Evolutionary conservation across 2,113 vertebrate species (phyloP), one percentile per base, ranked within the genome.

Genomic region (Pitta sordida): DNA sequence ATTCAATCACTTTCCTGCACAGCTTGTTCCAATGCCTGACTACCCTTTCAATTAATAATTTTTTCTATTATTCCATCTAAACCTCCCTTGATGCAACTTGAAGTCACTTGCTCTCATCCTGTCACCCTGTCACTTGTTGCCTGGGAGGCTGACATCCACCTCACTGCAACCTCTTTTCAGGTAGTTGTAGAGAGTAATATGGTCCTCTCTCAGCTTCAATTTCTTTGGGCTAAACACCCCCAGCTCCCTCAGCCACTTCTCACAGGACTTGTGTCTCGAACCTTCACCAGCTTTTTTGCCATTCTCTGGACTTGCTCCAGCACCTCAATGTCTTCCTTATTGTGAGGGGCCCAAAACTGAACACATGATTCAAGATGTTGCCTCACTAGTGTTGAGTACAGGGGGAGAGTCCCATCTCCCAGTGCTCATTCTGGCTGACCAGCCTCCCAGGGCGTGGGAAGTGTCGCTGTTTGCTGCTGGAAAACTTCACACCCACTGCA

Each of bases 401-500:
- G 27, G 5, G 4, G 4, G 4, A 70, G 8, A 41, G 7, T 13
- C n/a, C 44, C 20, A 36, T 34, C 36, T 81, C 41, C 52, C 84
- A 23, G 2, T 10, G n/a, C 19, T 73, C 3, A 0, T 44, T 85
- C 85, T 87, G 69, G 30, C 44, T 84, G 11, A 32, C 58, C 22
- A 1, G 82, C 70, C 30, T 68, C 81, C 48, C 46, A 70, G 37
- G 30, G 17, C 55, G 65, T 3, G 6, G 49, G 37, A 69, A 85
- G 13, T n/a, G 30, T 15, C 0, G 0, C 59, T 67, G 34, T 32
- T 59, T 5, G 2, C 64, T 81, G 49, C 62, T 89, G 74, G 69
- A 43, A 78, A 30, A 16, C 19, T 16, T 52, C 0, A 0, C 21
- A 64, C 24, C 23, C 19, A n/a, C n/a, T n/a, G n/a, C 43, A 63